phyloP scores from a whole-genome alignment of 1,140 invertebrate genomes.

The Megalopta genalis region DNA sequence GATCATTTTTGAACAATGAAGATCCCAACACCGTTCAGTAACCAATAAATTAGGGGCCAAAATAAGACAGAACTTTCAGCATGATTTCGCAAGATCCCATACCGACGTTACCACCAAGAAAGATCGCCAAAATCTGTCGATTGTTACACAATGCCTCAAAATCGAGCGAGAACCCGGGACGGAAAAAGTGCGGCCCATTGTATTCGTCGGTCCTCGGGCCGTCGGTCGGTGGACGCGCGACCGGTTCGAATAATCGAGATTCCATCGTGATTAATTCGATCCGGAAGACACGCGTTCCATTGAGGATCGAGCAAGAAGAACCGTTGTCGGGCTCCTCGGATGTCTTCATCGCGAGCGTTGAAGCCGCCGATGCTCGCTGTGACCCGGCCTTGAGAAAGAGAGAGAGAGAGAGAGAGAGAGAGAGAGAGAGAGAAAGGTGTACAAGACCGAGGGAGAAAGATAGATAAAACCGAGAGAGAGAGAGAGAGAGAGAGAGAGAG shows the following conservation, averaged over 20 bases:
- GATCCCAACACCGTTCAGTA: too few relatives aligned
- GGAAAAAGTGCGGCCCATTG: not conserved
- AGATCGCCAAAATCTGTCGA: too few relatives aligned
- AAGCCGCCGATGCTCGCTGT: constrained; percentile 20
- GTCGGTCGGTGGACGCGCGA: not conserved
- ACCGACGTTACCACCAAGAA: too few relatives aligned
- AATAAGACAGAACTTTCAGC: too few relatives aligned
- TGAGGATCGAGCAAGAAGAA: constrained; percentile 31
- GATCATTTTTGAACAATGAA: too few relatives aligned
- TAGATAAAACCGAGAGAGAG: not conserved
- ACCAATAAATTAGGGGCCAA: too few relatives aligned
- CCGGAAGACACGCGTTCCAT: constrained; percentile 44
- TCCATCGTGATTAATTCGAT: constrained; percentile 46
- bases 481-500: not conserved
- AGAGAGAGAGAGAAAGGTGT: not conserved
- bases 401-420: not conserved
- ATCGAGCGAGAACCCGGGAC: not conserved
- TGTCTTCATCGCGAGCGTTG: constrained; percentile 40
- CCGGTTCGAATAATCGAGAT: constrained; percentile 36
- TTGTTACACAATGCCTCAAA: not conserved
- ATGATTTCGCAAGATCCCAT: too few relatives aligned
- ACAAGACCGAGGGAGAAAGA: not conserved
- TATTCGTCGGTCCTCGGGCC: too few relatives aligned
- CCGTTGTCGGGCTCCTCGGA: constrained; percentile 33
- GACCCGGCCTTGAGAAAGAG: constrained; percentile 1